A percentile compares a stretch with the other conserved stretches of the same genome.
Evolutionary conservation across 53 echinoderm and acorn worm species (phyloP).

Genomic region (Glandiceps talaboti): DNA sequence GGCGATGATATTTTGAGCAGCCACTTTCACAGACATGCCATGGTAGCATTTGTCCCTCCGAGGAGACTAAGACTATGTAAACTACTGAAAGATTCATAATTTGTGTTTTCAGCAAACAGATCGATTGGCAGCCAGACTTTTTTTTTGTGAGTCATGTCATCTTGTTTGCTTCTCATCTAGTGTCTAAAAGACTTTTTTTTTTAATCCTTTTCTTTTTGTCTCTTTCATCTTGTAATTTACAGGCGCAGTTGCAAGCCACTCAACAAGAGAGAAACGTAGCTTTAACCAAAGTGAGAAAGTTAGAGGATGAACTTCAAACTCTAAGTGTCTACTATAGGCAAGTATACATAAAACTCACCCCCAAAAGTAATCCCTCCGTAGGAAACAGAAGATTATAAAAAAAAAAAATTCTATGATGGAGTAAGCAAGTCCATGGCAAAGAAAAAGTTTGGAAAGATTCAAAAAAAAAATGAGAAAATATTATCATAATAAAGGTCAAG

Average conservation of each 20-base stretch:
- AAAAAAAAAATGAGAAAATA: too few species aligned
- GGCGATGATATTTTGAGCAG: neutral
- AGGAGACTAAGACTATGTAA: neutral
- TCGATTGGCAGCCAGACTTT: neutral
- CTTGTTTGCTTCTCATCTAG: neutral
- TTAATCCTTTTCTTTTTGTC: neutral
- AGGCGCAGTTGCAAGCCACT: constrained; percentile 75
- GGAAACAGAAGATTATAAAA: too few species aligned
- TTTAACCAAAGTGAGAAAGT: constrained; percentile 51
- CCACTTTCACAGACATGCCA: neutral
- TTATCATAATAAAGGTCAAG: neutral
- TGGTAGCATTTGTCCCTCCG: neutral
- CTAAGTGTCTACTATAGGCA: constrained; percentile 89
- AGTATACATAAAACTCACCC: too few species aligned
- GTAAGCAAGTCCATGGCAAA: too few species aligned
- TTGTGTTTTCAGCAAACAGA: neutral
- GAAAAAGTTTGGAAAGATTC: too few species aligned
- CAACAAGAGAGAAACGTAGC: constrained; percentile 72
- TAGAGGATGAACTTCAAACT: constrained; percentile 66
- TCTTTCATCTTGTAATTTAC: too few species aligned
- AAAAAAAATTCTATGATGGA: too few species aligned
- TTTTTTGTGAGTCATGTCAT: neutral
- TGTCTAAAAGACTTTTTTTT: neutral
- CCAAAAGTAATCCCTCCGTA: too few species aligned
- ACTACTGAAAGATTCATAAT: neutral